phyloP scores from a whole-genome alignment of 2,113 vertebrate genomes.

The Vombatus ursinus region DNA sequence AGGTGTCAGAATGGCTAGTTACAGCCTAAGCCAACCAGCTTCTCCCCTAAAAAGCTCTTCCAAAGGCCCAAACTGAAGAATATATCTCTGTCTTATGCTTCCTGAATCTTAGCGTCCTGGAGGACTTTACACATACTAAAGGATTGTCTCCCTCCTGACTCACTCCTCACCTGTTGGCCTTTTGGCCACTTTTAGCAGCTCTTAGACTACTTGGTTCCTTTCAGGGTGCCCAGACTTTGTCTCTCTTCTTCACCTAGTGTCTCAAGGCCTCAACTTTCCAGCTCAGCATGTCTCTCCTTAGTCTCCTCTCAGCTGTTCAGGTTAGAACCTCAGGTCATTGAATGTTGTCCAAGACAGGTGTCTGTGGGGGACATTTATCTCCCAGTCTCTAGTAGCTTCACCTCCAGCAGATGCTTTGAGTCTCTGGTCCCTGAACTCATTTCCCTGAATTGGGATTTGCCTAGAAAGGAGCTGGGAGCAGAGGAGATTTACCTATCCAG shows the following conservation, averaged over 20 bases:
- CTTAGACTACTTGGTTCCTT: background rate
- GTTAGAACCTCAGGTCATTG: background rate
- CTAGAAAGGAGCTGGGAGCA: background rate
- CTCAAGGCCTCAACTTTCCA: background rate
- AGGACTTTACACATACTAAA: background rate
- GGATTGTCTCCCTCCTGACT: background rate
- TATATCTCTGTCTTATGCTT: background rate
- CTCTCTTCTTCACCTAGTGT: background rate
- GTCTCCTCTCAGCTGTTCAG: background rate
- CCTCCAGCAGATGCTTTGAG: background rate
- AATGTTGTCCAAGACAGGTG: background rate
- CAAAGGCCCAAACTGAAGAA: background rate
- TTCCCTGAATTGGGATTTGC: background rate
- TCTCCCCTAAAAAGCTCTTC: background rate
- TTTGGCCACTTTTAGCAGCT: background rate
- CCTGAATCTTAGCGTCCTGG: background rate
- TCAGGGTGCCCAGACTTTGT: background rate
- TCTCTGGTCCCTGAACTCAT: background rate
- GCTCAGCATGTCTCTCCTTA: background rate
- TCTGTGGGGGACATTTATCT: background rate
- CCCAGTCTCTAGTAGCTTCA: background rate
- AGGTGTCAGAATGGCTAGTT: background rate
- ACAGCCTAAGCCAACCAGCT: background rate
- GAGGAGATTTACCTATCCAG: background rate
- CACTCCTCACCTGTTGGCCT: background rate